Percentiles rank a stretch among this genome's conserved stretches.
These are phyloP conservation scores for Priapulus caudatus DNA, from an alignment of 2,888 invertebrate genomes.

Conservation along the genomic window DNA sequence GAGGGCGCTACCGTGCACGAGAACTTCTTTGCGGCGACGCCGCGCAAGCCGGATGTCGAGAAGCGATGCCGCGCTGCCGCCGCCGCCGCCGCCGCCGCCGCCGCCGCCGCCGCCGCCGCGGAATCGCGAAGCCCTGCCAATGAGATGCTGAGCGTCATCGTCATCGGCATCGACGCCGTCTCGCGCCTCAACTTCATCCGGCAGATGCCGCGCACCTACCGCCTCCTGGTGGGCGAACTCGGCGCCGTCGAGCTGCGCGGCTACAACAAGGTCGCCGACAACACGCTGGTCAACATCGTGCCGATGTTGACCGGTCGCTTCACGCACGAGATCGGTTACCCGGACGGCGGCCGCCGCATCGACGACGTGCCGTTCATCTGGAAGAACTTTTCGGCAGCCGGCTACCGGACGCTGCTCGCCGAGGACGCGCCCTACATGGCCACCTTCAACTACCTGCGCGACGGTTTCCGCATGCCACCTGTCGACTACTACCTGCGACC, in stretches of 20 bases:
- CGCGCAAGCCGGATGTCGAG: neutral
- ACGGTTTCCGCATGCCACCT: slow-evolving; percentile 63
- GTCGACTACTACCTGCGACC: slow-evolving; percentile 73
- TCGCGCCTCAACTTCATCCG: slow-evolving; percentile 72
- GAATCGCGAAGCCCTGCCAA: neutral
- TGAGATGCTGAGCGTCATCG: slow-evolving; percentile 50
- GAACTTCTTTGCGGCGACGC: neutral
- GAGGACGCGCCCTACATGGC: slow-evolving; percentile 70
- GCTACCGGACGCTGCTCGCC: slow-evolving; percentile 63
- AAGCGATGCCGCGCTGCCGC: neutral
- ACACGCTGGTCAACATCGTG: slow-evolving; percentile 78
- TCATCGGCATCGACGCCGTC: slow-evolving; percentile 72
- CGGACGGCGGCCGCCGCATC: slow-evolving; percentile 49
- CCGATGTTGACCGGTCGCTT: slow-evolving; percentile 58
- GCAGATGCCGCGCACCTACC: slow-evolving; percentile 61
- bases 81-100: too few species aligned
- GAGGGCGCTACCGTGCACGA: neutral
- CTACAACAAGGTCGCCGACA: slow-evolving; percentile 86
- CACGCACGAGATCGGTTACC: slow-evolving; percentile 67
- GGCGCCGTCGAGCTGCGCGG: slow-evolving; percentile 66
- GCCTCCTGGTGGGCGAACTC: slow-evolving; percentile 49
- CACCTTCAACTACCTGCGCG: slow-evolving; percentile 64
- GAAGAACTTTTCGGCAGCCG: slow-evolving; percentile 58
- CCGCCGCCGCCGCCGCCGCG: too few species aligned
- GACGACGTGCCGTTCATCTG: slow-evolving; percentile 73